Percentiles rank a stretch among this genome's conserved stretches.
phyloP scores from a whole-genome alignment of 2,888 invertebrate species.

The Aricia artaxerxes region DNA sequence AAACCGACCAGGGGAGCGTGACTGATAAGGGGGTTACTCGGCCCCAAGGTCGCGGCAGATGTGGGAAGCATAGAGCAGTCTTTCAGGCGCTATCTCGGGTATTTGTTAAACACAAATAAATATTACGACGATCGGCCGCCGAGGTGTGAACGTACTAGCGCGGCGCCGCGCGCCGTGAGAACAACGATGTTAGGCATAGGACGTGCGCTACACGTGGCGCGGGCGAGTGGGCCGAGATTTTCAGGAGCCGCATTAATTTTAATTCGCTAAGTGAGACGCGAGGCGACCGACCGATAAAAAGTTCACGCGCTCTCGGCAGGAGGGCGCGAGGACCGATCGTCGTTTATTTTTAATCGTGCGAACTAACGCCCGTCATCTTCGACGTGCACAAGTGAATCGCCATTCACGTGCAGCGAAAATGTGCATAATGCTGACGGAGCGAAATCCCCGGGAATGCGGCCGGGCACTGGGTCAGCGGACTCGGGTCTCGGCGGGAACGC shows the following conservation, averaged over 20 bases:
- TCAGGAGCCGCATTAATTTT: constrained; percentile 37
- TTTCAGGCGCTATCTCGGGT: constrained; percentile 72
- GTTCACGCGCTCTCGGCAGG: constrained; percentile 73
- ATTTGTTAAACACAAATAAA: constrained; percentile 74
- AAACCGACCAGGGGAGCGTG: constrained; percentile 62
- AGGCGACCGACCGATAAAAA: constrained; percentile 63
- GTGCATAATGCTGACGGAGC: constrained; percentile 66
- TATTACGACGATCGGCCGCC: constrained; percentile 55
- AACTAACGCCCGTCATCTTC: constrained; percentile 73
- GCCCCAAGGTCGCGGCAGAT: constrained; percentile 78
- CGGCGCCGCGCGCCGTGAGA: constrained; percentile 61
- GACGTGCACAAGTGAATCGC: constrained; percentile 44
- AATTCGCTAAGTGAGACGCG: constrained; percentile 47
- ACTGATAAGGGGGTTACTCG: constrained; percentile 74
- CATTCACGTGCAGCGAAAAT: constrained; percentile 46
- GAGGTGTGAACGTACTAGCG: constrained; percentile 68
- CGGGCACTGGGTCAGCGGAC: constrained; percentile 70
- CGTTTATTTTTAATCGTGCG: constrained; percentile 76
- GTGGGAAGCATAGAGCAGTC: constrained; percentile 74
- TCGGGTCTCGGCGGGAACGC: constrained; percentile 57
- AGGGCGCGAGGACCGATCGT: constrained; percentile 65
- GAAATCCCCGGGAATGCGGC: constrained; percentile 59
- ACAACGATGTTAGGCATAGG: constrained; percentile 59
- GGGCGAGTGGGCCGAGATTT: constrained; percentile 33
- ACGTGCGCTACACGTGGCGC: constrained; percentile 66